Percentiles rank a stretch among this genome's conserved stretches.
Evolutionary conservation across 2,113 vertebrate species (phyloP).

Genomic region (Hemiprocne comata): DNA sequence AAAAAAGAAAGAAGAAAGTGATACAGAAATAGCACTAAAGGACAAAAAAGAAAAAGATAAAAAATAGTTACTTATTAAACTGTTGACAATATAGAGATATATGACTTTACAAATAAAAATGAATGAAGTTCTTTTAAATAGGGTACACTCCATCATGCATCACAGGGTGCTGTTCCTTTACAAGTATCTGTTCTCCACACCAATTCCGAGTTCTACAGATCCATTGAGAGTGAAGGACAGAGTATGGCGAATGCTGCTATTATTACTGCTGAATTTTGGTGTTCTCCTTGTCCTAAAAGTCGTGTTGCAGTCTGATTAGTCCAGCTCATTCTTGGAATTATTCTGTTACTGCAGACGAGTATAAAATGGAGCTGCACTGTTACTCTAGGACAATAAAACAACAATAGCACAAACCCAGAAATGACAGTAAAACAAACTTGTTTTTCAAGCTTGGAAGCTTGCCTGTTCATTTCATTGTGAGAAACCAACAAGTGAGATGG

Average conservation of each 20-base stretch:
- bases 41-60: neutral
- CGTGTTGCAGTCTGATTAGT: slow-evolving; percentile 1
- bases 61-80: neutral
- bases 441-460: slow-evolving; percentile 32
- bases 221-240: neutral
- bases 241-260: neutral
- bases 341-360: neutral
- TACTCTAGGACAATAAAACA: slow-evolving; percentile 38
- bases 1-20: neutral
- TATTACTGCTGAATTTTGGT: neutral
- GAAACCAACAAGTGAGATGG: slow-evolving; percentile 42
- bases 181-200: neutral
- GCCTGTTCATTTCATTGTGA: slow-evolving; percentile 32
- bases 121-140: neutral
- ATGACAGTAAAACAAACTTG: neutral
- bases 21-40: neutral
- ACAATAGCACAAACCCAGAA: slow-evolving; percentile 18
- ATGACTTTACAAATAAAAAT: neutral
- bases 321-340: slow-evolving; percentile 42
- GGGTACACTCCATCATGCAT: neutral
- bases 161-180: neutral
- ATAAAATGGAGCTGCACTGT: slow-evolving; percentile 30
- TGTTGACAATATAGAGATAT: neutral
- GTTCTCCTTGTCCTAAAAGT: slow-evolving; percentile 13
- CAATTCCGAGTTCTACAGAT: neutral